Base-by-base conservation (phyloP, 2,888 invertebrate species). In the Parnassius glacialis region DNA sequence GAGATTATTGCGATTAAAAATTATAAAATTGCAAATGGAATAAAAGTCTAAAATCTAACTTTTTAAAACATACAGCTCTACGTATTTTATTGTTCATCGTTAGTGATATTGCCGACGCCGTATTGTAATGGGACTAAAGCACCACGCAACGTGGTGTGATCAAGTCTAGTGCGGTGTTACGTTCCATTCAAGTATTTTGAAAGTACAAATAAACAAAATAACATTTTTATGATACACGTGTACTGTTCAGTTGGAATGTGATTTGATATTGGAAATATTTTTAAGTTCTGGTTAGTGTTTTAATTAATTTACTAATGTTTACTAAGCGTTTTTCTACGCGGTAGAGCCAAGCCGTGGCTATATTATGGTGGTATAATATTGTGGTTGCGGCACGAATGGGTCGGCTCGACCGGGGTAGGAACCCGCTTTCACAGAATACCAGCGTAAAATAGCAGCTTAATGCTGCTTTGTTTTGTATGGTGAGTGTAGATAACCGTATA, bases 141-240 rank as follows among this genome's bases (percentile, higher is more conserved):
- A 62, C 51, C 41, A 58, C 48, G 51, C 41, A 50, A 11, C 62
- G 62, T 54, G 51, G 51, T 58, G 58, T 57, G 58, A 52, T 57
- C 52, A 44, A 42, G 58, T 62, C 41, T 41, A 5, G 55, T 55
- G n/a, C 51, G 41, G 44, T 55, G 58, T 43, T 47, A 52, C 52
- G 10, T 47, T 10, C 47, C 12, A 43, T 57, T 34, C 34, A 34
- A 43, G n/a, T 52, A 11, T 52, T 53, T 42, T 42, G n/a, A 52
- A 57, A 44, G 34, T 44, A 41, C 20, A 52, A 25, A 52, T n/a
- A 43, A 58, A 13, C 20, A 50, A 50, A 41, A 56, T 16, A 41
- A 45, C 13, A 44, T 50, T 52, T 42, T 7, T 45, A 2, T 56
- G 41, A 43, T 42, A 20, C 25, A 13, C 42, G 20, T n/a, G 11